Evolutionary conservation across 1,140 invertebrate species (phyloP), one percentile per base, ranked within the genome.

Genomic region (Heliconius eleuchia): DNA sequence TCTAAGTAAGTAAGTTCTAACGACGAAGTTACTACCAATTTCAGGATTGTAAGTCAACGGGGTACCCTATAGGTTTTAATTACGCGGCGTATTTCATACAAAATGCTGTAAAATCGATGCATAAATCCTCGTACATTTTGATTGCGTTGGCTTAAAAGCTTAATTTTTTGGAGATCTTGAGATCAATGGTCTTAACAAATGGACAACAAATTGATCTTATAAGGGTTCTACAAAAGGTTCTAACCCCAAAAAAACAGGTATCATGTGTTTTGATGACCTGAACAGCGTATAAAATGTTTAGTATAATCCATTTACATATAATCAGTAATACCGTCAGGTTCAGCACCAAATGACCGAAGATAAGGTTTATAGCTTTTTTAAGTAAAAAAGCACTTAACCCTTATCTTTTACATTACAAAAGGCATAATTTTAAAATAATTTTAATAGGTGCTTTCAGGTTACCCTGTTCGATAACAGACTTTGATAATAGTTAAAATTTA

Each of bases 401-500:
- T 23, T 60, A 74, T 50, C 60, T 34, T 75, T 66, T 42, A 75
- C 34, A 34, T 75, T 23, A 57, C 37, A 27, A 11, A 66, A 16
- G 23, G 60, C 3, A 66, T 30, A 66, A 66, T 66, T 30, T 66
- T 66, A 66, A 66, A 27, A 66, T 66, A 66, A 27, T 66, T 66
- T 66, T 66, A 66, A 66, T 66, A 27, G 60, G 60, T n/a, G 11
- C 60, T 66, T 27, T 30, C 27, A 30, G 27, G 60, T 66, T 66
- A 66, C 60, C 60, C 55, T 27, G 1, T 66, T 18, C 13, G 23
- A 66, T 27, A 66, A 66, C 3, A 30, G 30, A 66, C 60, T 66
- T 46, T 30, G 60, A 66, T 66, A 66, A 66, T 16, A 66, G 60
- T 66, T 66, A 66, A 66, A 66, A 66, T 27, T 66, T 66, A 66